Evolutionary conservation across 1,140 invertebrate species (phyloP).

Genomic region (Nymphalis io): DNA sequence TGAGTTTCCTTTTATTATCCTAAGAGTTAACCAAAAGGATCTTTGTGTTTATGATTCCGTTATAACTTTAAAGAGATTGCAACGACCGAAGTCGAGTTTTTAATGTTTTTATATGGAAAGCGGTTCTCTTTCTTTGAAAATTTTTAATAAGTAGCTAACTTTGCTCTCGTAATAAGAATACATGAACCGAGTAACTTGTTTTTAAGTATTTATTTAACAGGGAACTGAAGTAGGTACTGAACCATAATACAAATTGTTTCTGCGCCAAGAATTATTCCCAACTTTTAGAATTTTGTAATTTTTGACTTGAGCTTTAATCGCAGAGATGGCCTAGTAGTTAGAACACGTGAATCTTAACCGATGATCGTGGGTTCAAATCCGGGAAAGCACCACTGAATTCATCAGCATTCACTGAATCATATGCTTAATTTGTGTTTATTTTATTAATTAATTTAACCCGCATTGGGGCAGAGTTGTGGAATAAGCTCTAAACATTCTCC

Average conservation of each 20-base stretch:
- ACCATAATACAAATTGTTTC: slow-evolving; percentile 23
- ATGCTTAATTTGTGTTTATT: no score
- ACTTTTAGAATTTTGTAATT: neutral
- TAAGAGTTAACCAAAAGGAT: slow-evolving; percentile 63
- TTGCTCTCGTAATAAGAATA: slow-evolving; percentile 33
- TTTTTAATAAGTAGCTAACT: slow-evolving; percentile 38
- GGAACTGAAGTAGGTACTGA: slow-evolving; percentile 5
- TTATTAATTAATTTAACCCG: no score
- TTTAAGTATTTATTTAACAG: slow-evolving; percentile 28
- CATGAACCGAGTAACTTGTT: slow-evolving; percentile 16
- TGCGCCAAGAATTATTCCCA: slow-evolving; percentile 6
- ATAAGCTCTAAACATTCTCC: no score
- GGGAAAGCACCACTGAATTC: no score
- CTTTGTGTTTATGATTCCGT: slow-evolving; percentile 71
- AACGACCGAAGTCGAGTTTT: slow-evolving; percentile 44
- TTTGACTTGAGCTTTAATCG: neutral
- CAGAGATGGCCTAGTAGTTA: no score
- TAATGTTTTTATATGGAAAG: slow-evolving; percentile 48
- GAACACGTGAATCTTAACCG: no score
- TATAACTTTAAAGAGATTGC: slow-evolving; percentile 68
- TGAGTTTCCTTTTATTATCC: slow-evolving; percentile 72
- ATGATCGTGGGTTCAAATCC: no score
- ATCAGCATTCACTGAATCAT: no score
- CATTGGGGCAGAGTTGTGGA: no score
- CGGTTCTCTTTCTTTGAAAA: slow-evolving; percentile 31